Percentiles rank a stretch among this genome's conserved stretches.
These are phyloP conservation scores for Plecotus auritus DNA, from an alignment of 2,113 vertebrate species.

Conservation along the genomic window DNA sequence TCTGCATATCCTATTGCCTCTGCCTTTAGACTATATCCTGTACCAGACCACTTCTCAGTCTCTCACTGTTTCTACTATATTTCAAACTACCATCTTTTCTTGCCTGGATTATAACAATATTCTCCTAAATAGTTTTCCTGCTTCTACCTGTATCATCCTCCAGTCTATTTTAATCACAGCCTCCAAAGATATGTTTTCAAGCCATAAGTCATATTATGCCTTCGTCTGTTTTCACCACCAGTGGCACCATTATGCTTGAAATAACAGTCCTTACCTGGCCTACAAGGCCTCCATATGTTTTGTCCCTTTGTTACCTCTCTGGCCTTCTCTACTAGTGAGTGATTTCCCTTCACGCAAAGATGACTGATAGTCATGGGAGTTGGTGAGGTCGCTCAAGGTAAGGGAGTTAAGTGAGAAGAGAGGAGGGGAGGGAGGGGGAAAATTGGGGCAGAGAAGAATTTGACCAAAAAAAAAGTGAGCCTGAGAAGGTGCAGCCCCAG, in stretches of 20 bases:
- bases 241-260: neutral
- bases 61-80: neutral
- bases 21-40: conserved; percentile 10
- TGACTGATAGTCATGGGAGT: neutral
- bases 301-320: neutral
- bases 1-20: neutral
- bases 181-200: neutral
- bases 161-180: neutral
- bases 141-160: neutral
- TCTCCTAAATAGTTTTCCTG: neutral
- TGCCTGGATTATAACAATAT: neutral
- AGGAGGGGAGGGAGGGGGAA: fast-evolving
- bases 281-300: neutral
- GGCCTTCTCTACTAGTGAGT: neutral
- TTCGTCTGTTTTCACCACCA: neutral
- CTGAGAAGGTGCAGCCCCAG: neutral
- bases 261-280: neutral
- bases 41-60: neutral
- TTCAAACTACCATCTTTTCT: neutral
- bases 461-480: neutral
- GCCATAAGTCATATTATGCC: neutral
- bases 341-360: neutral
- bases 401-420: neutral
- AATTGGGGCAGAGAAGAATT: neutral
- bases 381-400: neutral